Percentiles rank a stretch among this genome's conserved stretches.
phyloP scores from a whole-genome alignment of 2,888 invertebrate species.

The Heterodera filipjevi region DNA sequence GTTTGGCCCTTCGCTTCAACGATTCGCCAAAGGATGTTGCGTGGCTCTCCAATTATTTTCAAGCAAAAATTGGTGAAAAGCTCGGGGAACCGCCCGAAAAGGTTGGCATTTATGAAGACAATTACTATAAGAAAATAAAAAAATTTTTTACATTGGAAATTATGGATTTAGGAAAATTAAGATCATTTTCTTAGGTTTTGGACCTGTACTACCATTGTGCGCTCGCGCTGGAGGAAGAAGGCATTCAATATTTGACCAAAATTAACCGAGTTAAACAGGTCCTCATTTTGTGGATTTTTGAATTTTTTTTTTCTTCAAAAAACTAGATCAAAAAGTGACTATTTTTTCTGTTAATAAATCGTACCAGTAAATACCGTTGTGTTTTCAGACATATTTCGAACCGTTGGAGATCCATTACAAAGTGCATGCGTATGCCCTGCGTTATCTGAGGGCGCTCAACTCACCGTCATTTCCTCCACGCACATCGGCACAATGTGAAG shows the following conservation, averaged over 20 bases:
- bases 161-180: not conserved
- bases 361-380: too few relatives aligned
- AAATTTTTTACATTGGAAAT: not conserved
- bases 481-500: slow-evolving; percentile 7
- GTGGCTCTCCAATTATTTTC: slow-evolving; percentile 29
- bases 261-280: slow-evolving; percentile 32
- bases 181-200: not conserved
- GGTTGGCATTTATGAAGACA: not conserved
- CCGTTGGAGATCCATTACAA: slow-evolving; percentile 34
- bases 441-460: not conserved
- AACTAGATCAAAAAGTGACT: too few relatives aligned
- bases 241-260: slow-evolving; percentile 21
- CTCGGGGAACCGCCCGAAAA: slow-evolving; percentile 26
- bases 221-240: slow-evolving; percentile 26
- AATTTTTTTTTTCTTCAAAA: not conserved
- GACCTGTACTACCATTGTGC: slow-evolving; percentile 27
- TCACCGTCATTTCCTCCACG: not conserved
- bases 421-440: slow-evolving; percentile 28
- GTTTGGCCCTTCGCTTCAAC: slow-evolving; percentile 16
- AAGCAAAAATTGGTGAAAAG: slow-evolving; percentile 30
- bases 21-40: slow-evolving; percentile 23
- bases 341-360: too few relatives aligned
- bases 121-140: not conserved
- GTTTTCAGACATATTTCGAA: slow-evolving; percentile 26
- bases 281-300: not conserved